These are phyloP conservation scores for Cataglyphis cursor DNA, from an alignment of 2,888 invertebrate species.

Conservation along the genomic window DNA sequence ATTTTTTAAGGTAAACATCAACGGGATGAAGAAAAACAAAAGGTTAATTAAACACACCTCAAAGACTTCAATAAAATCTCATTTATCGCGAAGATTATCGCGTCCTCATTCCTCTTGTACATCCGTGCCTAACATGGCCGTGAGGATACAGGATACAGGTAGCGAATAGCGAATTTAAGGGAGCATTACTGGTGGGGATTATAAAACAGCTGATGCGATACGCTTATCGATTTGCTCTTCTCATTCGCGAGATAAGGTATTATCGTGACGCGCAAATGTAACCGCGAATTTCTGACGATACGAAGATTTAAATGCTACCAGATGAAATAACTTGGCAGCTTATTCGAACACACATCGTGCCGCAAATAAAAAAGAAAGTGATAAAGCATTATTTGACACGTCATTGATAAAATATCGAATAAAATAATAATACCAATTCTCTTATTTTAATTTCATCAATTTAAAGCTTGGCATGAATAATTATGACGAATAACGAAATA, in stretches of 20 bases:
- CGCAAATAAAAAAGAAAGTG: not conserved
- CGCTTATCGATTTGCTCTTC: slow-evolving; percentile 68
- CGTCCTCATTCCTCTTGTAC: slow-evolving; percentile 27
- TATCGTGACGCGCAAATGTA: not conserved
- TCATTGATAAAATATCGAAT: not conserved
- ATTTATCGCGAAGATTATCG: slow-evolving; percentile 9
- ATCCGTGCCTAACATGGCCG: slow-evolving; percentile 49
- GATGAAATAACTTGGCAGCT: not conserved
- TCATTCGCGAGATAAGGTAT: slow-evolving; percentile 26
- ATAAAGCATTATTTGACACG: not conserved
- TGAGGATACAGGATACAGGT: slow-evolving; percentile 49
- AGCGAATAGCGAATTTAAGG: slow-evolving; percentile 40
- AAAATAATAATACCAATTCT: not conserved
- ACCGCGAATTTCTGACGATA: not conserved
- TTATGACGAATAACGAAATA: not conserved
- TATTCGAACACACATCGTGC: no score
- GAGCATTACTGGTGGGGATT: slow-evolving; percentile 36
- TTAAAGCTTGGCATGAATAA: not conserved
- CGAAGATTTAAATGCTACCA: not conserved
- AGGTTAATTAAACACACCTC: slow-evolving; percentile 8
- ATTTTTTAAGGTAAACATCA: not conserved
- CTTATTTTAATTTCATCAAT: not conserved
- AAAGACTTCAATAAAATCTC: slow-evolving; percentile 9
- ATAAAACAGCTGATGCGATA: slow-evolving; percentile 67
- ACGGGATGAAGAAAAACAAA: not conserved